Evolutionary conservation across 2,888 invertebrate genomes (phyloP), one percentile per base, ranked within the genome.

Genomic region (Callimorpha dominula): DNA sequence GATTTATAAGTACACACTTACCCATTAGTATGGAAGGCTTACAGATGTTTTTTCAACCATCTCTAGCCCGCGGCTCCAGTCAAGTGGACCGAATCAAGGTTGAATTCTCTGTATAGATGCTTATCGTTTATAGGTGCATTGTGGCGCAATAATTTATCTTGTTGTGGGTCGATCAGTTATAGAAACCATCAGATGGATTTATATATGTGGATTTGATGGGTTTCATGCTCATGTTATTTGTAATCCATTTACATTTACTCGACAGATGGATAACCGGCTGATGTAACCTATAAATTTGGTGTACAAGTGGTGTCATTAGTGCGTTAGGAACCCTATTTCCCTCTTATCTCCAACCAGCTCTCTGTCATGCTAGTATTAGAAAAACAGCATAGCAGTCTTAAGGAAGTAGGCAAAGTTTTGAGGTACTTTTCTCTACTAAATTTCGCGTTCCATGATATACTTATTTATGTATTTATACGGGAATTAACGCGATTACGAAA

Each of bases 51-150:
- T 54, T 68, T 64, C n/a, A 68, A 40, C 57, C 54, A 54, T 50
- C 9, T 50, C 46, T 70, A 67, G 66, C 70, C 65, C 54, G 43
- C 71, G 65, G 65, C 74, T 60, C 17, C 62, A 43, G 14, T 71
- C 65, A 68, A 71, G 65, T 57, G 71, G 62, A 71, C 52, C 65
- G 52, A 68, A 74, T 71, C n/a, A 65, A 71, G 50, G 68, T 68
- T 62, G 60, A 68, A 14, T 46, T 52, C 40, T 65, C 43, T 74
- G 68, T 71, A 15, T 66, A 67, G 74, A 74, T 74, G 62, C 54
- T 71, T 74, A 74, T 74, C 74, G 43, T 15, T 50, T 68, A 57
- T 68, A 57, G 70, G 43, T 71, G 67, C 74, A 74, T 64, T 68
- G 74, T 74, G 64, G 43, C 65, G 70, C n/a, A 65, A 68, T 74